phyloP scores from a whole-genome alignment of 2,797 vertebrate species.

The Crax fasciolata region DNA sequence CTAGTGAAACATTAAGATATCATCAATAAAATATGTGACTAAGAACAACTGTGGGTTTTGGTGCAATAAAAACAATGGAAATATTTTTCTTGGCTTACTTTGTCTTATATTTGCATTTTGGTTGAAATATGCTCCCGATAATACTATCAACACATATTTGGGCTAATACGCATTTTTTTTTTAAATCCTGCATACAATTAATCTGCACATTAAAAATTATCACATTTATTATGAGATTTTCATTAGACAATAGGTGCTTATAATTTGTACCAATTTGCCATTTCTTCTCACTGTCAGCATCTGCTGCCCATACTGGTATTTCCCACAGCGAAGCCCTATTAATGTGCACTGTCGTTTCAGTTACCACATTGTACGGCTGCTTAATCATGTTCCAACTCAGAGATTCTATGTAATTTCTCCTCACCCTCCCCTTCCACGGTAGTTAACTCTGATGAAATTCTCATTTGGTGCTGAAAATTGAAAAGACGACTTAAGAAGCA shows the following conservation, averaged over 20 bases:
- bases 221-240: neutral
- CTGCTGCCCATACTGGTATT: constrained; percentile 15
- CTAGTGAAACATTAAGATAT: neutral
- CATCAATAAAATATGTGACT: neutral
- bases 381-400: constrained; percentile 62
- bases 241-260: neutral
- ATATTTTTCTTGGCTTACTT: constrained; percentile 13
- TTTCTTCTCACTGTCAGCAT: constrained; percentile 13
- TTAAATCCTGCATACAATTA: neutral
- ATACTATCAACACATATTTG: neutral
- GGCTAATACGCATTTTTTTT: neutral
- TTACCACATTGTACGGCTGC: constrained; percentile 1
- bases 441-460: constrained; percentile 40
- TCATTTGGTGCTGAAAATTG: constrained; percentile 22
- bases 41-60: neutral
- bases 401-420: constrained; percentile 38
- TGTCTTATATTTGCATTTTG: neutral
- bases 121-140: neutral
- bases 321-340: constrained; percentile 58
- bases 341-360: constrained; percentile 16
- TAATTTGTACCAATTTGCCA: constrained; percentile 8
- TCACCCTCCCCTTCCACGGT: neutral
- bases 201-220: neutral
- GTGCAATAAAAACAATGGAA: fast-evolving
- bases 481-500: constrained; percentile 22